Conservation (phyloP, 2,113 vertebrate species). For the Brachypteracias leptosomus region DNA sequence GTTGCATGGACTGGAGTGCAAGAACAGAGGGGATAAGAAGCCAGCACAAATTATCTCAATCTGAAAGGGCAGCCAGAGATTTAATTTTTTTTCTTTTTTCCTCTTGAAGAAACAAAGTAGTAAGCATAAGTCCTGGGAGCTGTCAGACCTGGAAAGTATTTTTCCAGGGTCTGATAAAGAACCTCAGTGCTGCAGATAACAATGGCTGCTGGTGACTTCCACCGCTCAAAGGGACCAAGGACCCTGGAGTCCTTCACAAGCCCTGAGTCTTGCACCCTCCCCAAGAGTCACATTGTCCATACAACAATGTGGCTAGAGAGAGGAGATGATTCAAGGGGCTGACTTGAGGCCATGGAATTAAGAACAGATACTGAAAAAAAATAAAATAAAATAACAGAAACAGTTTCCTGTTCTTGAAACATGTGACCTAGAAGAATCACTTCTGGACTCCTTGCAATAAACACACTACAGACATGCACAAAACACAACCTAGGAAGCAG, state of each 20-base stretch:
- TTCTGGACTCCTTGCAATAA: conserved; percentile 3
- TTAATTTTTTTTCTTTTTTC: neutral
- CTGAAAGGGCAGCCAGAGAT: conserved; percentile 6
- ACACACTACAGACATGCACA: neutral
- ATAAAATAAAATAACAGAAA: neutral
- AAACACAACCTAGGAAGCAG: neutral
- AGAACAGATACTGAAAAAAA: neutral
- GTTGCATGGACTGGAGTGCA: neutral
- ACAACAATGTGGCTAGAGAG: neutral
- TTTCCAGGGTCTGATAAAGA: neutral
- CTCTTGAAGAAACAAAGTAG: neutral
- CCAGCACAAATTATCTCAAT: neutral
- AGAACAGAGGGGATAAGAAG: neutral
- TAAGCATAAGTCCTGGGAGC: neutral
- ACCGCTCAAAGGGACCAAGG: neutral
- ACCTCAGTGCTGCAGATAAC: neutral
- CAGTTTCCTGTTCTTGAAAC: conserved; percentile 21
- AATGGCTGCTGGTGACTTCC: neutral
- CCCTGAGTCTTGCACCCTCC: neutral
- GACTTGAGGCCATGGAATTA: conserved; percentile 18
- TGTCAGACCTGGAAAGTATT: neutral
- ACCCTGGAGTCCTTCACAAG: neutral
- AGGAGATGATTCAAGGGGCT: neutral
- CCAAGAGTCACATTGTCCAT: neutral
- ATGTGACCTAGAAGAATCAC: neutral